Evolutionary conservation across 2,113 vertebrate genomes (phyloP).

Genomic region (Damaliscus lunatus): DNA sequence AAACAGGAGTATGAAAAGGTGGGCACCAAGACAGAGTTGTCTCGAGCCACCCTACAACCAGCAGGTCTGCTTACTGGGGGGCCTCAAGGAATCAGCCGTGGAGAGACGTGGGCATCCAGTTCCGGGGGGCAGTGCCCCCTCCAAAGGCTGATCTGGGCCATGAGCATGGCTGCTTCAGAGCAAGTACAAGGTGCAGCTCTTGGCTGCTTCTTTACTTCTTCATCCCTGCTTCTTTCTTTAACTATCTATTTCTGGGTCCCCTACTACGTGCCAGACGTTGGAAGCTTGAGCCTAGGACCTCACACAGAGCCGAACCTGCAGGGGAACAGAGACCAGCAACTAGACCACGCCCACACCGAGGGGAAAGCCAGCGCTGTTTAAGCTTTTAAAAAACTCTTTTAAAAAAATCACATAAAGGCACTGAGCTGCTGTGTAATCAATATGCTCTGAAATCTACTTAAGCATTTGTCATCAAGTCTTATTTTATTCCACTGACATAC

Average conservation of each 20-base stretch:
- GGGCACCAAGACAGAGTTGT: not conserved
- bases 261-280: not conserved
- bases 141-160: not conserved
- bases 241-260: not conserved
- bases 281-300: not conserved
- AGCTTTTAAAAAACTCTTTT: not conserved
- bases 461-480: not conserved
- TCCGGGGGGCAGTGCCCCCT: not conserved
- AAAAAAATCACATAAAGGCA: not conserved
- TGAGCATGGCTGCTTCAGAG: not conserved
- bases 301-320: not conserved
- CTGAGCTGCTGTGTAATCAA: not conserved
- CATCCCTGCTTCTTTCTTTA: not conserved
- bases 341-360: too few relatives aligned
- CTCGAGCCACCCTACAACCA: not conserved
- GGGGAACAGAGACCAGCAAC: not conserved
- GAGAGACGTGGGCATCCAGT: not conserved
- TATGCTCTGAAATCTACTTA: not conserved
- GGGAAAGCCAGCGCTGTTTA: not conserved
- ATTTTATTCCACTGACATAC: not conserved
- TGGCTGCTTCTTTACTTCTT: not conserved
- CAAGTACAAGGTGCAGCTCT: not conserved
- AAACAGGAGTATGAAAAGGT: not conserved
- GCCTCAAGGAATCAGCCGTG: not conserved
- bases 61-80: not conserved